These are phyloP conservation scores for Apamea anceps DNA, from an alignment of 2,888 invertebrate species.

Conservation along the genomic window DNA sequence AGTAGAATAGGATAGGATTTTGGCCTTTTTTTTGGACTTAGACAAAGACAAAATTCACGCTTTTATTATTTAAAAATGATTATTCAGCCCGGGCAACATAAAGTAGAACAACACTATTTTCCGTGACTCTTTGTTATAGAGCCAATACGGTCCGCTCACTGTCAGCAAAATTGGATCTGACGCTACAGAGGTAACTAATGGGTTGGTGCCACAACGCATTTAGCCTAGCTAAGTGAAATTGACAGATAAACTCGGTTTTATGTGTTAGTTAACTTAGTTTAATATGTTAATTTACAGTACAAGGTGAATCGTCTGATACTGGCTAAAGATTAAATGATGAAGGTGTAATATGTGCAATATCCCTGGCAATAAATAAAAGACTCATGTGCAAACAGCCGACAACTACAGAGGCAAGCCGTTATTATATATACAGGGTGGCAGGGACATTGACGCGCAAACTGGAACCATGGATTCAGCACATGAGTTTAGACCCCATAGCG, in stretches of 20 bases:
- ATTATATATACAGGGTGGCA: too few relatives aligned
- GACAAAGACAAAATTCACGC: neutral
- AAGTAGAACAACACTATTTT: neutral
- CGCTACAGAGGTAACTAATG: constrained; percentile 4
- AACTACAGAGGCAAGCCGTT: neutral
- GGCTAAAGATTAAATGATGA: neutral
- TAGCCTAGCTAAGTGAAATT: constrained; percentile 17
- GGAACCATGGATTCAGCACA: too few relatives aligned
- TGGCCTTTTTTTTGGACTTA: too few relatives aligned
- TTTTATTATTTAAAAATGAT: neutral
- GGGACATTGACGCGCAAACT: too few relatives aligned
- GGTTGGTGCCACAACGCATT: constrained; percentile 13
- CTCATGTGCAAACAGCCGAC: neutral
- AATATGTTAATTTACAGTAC: neutral
- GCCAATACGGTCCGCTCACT: constrained; percentile 8
- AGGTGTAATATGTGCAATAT: neutral
- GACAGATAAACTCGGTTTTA: constrained; percentile 11
- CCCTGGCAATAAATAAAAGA: neutral
- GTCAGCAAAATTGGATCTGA: constrained; percentile 35
- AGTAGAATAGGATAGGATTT: too few relatives aligned
- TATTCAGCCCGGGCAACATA: neutral
- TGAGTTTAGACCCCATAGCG: too few relatives aligned
- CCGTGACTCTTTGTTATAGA: constrained; percentile 16
- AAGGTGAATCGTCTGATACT: neutral
- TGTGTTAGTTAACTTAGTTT: neutral